Evolutionary conservation across 2,797 vertebrate genomes (phyloP).

Genomic region (Coreius guichenoti): DNA sequence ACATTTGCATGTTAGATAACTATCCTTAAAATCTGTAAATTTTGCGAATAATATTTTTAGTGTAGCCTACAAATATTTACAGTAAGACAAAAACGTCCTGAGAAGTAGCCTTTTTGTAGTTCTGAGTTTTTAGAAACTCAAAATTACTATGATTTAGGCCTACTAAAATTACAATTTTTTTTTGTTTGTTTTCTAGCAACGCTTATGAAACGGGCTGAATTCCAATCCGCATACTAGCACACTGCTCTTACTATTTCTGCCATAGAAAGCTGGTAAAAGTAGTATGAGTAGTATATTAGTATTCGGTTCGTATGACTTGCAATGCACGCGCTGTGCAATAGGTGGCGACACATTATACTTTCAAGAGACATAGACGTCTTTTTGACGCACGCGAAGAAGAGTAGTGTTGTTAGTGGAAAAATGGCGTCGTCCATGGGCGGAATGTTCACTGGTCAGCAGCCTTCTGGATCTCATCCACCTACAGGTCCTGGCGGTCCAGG

Average conservation of each 20-base stretch:
- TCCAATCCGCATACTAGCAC: too few relatives aligned
- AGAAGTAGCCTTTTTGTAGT: background rate
- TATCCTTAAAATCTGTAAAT: too few relatives aligned
- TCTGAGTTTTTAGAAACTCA: background rate
- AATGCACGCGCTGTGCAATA: background rate
- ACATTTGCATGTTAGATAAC: background rate
- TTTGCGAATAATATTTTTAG: too few relatives aligned
- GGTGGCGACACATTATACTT: background rate
- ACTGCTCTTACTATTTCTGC: too few relatives aligned
- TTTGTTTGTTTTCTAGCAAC: background rate
- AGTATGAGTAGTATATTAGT: too few relatives aligned
- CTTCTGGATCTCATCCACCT: conserved; percentile 73
- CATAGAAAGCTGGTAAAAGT: too few relatives aligned
- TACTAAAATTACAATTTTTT: background rate
- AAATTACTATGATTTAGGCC: background rate
- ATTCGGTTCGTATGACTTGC: background rate
- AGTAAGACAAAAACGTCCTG: background rate
- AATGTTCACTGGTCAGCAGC: conserved; percentile 87
- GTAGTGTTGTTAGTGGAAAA: conserved; percentile 38
- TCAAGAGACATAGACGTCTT: background rate
- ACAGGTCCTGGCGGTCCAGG: conserved; percentile 69
- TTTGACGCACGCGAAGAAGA: conserved; percentile 3
- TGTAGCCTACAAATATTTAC: too few relatives aligned
- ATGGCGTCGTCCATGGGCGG: conserved; percentile 89
- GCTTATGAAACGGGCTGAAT: background rate